Evolutionary conservation across 2,797 vertebrate genomes (phyloP), one percentile per base, ranked within the genome.

Genomic region (Neoniphon sammara): DNA sequence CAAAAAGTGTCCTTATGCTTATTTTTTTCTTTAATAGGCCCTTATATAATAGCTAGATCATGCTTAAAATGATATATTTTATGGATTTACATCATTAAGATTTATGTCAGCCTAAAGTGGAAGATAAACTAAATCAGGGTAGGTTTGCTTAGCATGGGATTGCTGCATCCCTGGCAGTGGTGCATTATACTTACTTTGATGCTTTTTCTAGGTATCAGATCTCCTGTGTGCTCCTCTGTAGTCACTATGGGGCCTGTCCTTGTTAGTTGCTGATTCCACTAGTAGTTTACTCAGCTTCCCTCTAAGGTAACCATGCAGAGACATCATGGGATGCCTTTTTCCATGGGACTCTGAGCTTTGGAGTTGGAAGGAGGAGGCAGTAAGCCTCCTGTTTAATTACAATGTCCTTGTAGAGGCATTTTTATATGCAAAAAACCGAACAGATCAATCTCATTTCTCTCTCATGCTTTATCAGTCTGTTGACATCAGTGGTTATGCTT

Each of bases 201-300:
- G n/a, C 4, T 11, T 47, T 25, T 75, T 75, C 60, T 55, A 68
- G 73, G 60, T 75, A 75, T 56, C 62, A 77, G 11, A 57, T 66
- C 50, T 59, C 50, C 17, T 63, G 46, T 65, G 47, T 72, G 66
- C 25, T 58, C 69, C 63, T 55, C 34, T 71, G 36, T 52, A 30
- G 23, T 75, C 57, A 66, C 0, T 17, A 61, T 65, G 30, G 47
- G 63, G 42, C 23, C 6, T 18, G 55, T 34, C 3, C 63, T 74
- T 42, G 25, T 18, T 11, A 44, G 70, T 27, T 47, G 23, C 30
- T 63, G 42, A 49, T 70, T 61, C 65, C 36, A 50, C 27, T 50
- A 52, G 11, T 57, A 21, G 39, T 59, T 73, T 77, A 53, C 70
- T 81, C 59, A 63, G 57, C 54, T 77, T 30, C 69, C 47, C 57